These are phyloP conservation scores for Mixornis gularis DNA, from an alignment of 2,113 vertebrate genomes.

Conservation along the genomic window DNA sequence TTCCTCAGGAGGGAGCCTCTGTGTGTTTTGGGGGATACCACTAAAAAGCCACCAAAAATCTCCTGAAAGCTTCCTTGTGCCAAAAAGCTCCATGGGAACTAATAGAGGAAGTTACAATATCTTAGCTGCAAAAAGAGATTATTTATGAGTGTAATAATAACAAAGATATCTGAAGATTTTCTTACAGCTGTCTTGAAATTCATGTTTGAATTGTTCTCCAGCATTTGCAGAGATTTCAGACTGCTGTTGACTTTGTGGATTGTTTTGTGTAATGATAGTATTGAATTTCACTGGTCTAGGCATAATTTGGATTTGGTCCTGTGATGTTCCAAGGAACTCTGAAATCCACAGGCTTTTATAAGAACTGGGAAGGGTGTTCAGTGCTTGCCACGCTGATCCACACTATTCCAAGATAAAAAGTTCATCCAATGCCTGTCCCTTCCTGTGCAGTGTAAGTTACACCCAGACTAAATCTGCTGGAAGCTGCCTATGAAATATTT, in stretches of 20 bases:
- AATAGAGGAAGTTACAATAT: not conserved
- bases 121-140: not conserved
- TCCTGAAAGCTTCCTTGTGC: not conserved
- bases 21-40: not conserved
- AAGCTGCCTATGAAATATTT: not conserved
- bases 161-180: not conserved
- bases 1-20: not conserved
- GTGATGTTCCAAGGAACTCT: conserved; percentile 7
- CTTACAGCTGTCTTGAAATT: not conserved
- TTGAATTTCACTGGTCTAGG: conserved; percentile 31
- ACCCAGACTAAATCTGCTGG: not conserved
- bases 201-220: not conserved
- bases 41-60: not conserved
- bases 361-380: not conserved
- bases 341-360: not conserved
- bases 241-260: conserved; percentile 1
- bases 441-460: not conserved
- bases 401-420: not conserved
- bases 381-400: not conserved
- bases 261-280: conserved; percentile 1
- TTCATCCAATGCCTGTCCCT: not conserved
- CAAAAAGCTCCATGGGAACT: not conserved
- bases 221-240: not conserved
- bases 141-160: not conserved
- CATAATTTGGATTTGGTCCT: conserved; percentile 1